Conservation (phyloP, 2,888 invertebrate genomes). For the Perizoma flavofasciatum region DNA sequence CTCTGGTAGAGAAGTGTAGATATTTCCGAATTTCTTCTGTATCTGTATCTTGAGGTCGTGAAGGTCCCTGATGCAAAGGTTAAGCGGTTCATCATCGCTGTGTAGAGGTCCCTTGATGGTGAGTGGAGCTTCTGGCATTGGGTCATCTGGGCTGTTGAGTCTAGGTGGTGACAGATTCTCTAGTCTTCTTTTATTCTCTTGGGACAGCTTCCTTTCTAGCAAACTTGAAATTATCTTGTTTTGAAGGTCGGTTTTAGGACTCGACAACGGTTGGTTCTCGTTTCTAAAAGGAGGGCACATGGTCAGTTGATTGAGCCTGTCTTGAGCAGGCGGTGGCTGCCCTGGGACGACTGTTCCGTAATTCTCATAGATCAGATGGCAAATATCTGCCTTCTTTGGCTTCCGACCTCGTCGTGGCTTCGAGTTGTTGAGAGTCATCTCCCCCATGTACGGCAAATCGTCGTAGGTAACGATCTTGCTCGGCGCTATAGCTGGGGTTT, state of each 20-base stretch:
- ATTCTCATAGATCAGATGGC: constrained; percentile 95
- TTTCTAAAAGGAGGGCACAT: constrained; percentile 57
- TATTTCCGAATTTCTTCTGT: constrained; percentile 85
- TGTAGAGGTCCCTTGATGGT: constrained; percentile 64
- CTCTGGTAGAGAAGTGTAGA: constrained; percentile 82
- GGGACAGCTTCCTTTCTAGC: constrained; percentile 87
- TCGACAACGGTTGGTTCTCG: constrained; percentile 46
- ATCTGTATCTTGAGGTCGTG: constrained; percentile 87
- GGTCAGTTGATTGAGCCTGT: constrained; percentile 61
- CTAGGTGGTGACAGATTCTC: constrained; percentile 64
- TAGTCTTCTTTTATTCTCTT: constrained; percentile 83
- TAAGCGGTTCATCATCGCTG: constrained; percentile 88
- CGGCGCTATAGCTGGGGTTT: constrained; percentile 68
- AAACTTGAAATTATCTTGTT: constrained; percentile 88
- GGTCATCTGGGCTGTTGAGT: constrained; percentile 65
- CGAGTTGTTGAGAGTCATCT: constrained; percentile 94
- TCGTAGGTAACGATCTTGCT: constrained; percentile 88
- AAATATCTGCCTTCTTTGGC: constrained; percentile 96
- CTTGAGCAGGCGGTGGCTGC: constrained; percentile 83
- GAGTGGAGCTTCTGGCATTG: constrained; percentile 65
- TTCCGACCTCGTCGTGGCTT: constrained; percentile 94
- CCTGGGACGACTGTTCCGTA: constrained; percentile 94
- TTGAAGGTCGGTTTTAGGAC: constrained; percentile 86
- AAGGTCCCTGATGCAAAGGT: constrained; percentile 91
- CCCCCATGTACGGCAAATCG: constrained; percentile 96